Evolutionary conservation across 2,888 invertebrate species (phyloP).

Genomic region (Shargacucullia verbasci): DNA sequence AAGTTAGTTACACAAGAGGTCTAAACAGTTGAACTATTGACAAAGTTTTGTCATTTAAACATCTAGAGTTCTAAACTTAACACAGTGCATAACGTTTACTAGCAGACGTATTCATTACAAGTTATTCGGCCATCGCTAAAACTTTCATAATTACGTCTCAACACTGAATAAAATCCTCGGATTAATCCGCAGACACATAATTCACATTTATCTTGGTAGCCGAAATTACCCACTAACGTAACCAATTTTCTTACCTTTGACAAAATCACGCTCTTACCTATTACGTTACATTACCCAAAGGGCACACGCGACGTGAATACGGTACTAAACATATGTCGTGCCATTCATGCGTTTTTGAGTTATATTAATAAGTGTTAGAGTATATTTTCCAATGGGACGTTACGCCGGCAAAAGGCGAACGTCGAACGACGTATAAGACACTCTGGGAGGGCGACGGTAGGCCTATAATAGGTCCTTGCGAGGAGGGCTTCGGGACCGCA

Average conservation of each 20-base stretch:
- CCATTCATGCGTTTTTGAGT: slow-evolving; percentile 70
- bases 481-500: slow-evolving; percentile 62
- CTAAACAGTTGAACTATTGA: not conserved
- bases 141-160: slow-evolving; percentile 25
- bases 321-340: slow-evolving; percentile 65
- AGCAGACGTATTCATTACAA: not conserved
- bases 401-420: slow-evolving; percentile 69
- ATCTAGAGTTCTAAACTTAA: too few relatives aligned
- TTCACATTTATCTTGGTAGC: slow-evolving; percentile 75
- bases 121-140: slow-evolving; percentile 1
- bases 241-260: slow-evolving; percentile 89
- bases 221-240: slow-evolving; percentile 85
- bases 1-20: not conserved
- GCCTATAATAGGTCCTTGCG: slow-evolving; percentile 74
- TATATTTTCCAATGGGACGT: slow-evolving; percentile 68
- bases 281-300: slow-evolving; percentile 88
- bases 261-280: slow-evolving; percentile 85
- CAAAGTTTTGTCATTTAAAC: not conserved
- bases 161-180: slow-evolving; percentile 47
- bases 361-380: slow-evolving; percentile 79
- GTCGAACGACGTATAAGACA: slow-evolving; percentile 71
- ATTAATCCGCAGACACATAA: slow-evolving; percentile 71
- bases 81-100: not conserved
- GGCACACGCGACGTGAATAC: slow-evolving; percentile 84
- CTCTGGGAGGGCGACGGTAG: slow-evolving; percentile 74